Conservation (phyloP, 2,797 vertebrate genomes). For the Notolabrus celidotus region DNA sequence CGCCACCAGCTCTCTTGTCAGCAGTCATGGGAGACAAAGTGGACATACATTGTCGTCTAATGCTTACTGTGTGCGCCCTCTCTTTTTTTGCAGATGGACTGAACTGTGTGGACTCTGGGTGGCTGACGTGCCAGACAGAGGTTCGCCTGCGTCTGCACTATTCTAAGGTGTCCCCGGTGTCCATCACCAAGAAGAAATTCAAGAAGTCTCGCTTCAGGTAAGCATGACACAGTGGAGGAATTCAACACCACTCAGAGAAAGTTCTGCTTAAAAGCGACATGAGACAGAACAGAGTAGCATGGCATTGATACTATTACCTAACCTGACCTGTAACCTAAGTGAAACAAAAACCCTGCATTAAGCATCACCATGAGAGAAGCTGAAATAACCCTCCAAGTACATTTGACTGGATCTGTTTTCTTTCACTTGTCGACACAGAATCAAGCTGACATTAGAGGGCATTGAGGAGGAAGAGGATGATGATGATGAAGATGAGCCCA, state of each 20-base stretch:
- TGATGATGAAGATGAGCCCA: constrained; percentile 83
- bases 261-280: constrained; percentile 23
- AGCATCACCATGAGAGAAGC: not conserved
- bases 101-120: constrained; percentile 92
- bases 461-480: constrained; percentile 88
- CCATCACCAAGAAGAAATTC: constrained; percentile 97
- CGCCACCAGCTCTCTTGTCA: constrained; percentile 15
- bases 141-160: constrained; percentile 95
- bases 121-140: constrained; percentile 98
- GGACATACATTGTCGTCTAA: not conserved
- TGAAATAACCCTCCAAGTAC: not conserved
- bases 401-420: too few species aligned
- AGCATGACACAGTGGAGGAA: constrained; percentile 10
- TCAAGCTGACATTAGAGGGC: constrained; percentile 94
- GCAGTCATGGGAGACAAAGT: constrained; percentile 22
- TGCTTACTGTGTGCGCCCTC: constrained; percentile 19
- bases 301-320: not conserved
- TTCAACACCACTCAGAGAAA: constrained; percentile 45
- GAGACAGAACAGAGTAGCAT: constrained; percentile 9
- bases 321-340: constrained; percentile 11
- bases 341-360: not conserved
- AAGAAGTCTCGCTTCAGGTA: constrained; percentile 99
- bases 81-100: constrained; percentile 84
- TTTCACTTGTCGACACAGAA: constrained; percentile 74
- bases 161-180: constrained; percentile 92